phyloP scores from a whole-genome alignment of 2,113 vertebrate genomes.

The Stictonetta naevosa region DNA sequence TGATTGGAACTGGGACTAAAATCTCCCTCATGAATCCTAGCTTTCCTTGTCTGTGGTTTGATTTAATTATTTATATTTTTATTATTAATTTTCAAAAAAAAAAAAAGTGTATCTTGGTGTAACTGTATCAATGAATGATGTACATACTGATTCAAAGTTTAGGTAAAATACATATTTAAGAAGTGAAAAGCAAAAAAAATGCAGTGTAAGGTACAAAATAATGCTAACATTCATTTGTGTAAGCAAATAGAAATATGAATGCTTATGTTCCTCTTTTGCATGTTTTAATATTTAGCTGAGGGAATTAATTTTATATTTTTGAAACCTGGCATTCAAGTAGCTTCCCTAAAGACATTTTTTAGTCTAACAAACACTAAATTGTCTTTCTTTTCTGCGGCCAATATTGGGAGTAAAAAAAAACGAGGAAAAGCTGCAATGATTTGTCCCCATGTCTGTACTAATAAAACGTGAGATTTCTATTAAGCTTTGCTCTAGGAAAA shows the following conservation, averaged over 20 bases:
- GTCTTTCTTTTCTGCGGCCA: background rate
- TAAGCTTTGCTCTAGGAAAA: conserved; percentile 54
- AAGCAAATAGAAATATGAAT: background rate
- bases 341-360: background rate
- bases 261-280: background rate
- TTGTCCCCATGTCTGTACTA: background rate
- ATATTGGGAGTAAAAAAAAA: conserved; percentile 39
- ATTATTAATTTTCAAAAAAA: background rate
- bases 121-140: background rate
- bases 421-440: conserved; percentile 35
- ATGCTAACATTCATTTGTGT: background rate
- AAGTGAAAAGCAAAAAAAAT: background rate
- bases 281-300: background rate
- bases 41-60: background rate
- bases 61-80: background rate
- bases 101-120: background rate
- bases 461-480: conserved; percentile 48
- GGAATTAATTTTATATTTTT: background rate
- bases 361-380: background rate
- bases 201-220: background rate
- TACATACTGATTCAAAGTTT: background rate
- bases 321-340: background rate
- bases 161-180: background rate
- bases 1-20: background rate
- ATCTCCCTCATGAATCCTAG: background rate